A percentile compares a stretch with the other conserved stretches of the same genome.
Evolutionary conservation across 1,140 invertebrate species (phyloP).

Genomic region (Oreohelix idahoensis): DNA sequence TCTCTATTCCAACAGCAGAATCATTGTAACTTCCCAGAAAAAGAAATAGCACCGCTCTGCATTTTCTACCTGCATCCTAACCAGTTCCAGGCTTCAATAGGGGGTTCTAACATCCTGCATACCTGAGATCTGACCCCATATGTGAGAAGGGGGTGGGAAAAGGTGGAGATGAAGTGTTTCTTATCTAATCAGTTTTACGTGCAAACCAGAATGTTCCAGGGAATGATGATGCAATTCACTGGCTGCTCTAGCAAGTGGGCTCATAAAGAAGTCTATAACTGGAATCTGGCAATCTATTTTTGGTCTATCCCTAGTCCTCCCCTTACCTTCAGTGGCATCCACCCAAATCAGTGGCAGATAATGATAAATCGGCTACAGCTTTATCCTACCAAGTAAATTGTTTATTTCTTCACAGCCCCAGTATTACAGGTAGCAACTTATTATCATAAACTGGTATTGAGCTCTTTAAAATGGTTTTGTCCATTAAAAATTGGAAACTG

Average conservation of each 20-base stretch:
- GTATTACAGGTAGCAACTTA: too few species aligned
- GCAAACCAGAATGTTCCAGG: background rate
- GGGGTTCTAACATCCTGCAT: background rate
- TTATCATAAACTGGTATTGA: too few species aligned
- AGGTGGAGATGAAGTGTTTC: background rate
- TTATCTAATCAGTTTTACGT: conserved; percentile 5
- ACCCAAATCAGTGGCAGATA: background rate
- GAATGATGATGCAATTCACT: background rate
- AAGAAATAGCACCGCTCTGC: background rate
- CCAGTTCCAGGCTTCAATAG: background rate
- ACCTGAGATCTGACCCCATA: background rate
- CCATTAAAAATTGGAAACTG: too few species aligned
- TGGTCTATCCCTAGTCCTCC: background rate
- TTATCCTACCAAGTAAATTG: too few species aligned
- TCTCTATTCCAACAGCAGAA: too few species aligned
- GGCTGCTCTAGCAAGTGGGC: background rate
- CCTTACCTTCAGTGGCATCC: background rate
- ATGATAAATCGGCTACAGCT: too few species aligned
- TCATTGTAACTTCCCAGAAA: too few species aligned
- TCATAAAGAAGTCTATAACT: background rate
- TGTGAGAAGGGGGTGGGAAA: background rate
- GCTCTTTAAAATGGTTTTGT: too few species aligned
- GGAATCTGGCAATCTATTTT: background rate
- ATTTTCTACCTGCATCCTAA: background rate
- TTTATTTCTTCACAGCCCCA: too few species aligned